phyloP scores from a whole-genome alignment of 2,113 vertebrate genomes.

The Gulo gulo region DNA sequence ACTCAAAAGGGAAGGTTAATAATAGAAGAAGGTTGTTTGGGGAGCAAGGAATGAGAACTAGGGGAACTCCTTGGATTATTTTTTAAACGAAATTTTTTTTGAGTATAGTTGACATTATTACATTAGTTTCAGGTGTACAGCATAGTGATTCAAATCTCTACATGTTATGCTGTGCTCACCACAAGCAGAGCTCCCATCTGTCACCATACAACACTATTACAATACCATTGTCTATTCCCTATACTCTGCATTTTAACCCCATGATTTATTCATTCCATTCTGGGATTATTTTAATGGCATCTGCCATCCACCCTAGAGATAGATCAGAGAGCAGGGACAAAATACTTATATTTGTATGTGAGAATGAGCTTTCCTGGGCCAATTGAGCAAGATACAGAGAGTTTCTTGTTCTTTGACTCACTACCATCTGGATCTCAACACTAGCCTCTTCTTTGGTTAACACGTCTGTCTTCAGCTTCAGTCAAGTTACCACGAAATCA shows the following conservation, averaged over 20 bases:
- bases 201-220: background rate
- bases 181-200: background rate
- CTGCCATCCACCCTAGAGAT: background rate
- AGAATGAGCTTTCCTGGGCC: background rate
- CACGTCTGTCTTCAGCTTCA: slow-evolving; percentile 18
- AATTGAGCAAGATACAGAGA: background rate
- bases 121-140: background rate
- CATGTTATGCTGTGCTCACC: background rate
- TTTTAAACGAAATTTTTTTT: background rate
- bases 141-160: background rate
- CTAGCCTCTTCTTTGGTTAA: slow-evolving; percentile 46
- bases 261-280: background rate
- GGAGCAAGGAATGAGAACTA: background rate
- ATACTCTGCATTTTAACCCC: background rate
- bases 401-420: slow-evolving; percentile 26
- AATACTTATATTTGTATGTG: background rate
- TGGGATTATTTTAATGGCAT: background rate
- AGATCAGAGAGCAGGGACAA: background rate
- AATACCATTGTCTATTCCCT: background rate
- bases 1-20: slow-evolving; percentile 16
- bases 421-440: background rate
- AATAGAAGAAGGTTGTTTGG: background rate
- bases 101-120: background rate
- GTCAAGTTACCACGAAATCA: background rate
- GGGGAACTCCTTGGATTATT: background rate